Evolutionary conservation across 2,888 invertebrate species (phyloP), one percentile per base, ranked within the genome.

Genomic region (Heliothis peltigera): DNA sequence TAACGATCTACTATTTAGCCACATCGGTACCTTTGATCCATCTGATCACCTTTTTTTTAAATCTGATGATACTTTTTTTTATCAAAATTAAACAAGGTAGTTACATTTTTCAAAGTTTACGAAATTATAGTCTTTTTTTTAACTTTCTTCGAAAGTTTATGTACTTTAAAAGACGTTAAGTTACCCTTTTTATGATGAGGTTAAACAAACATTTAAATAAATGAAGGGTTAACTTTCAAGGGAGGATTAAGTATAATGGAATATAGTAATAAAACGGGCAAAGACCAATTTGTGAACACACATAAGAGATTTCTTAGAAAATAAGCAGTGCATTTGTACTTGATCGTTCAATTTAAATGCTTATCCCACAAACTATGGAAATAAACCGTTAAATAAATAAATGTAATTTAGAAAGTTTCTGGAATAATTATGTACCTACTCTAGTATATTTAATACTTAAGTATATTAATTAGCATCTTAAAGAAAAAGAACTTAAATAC

Each of bases 1-100:
- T 89, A 90, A 83, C 91, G 87, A 92, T 89, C 84, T 86, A 87
- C 86, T 85, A 84, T 87, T 89, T 85, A 84, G 73, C 67, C 75
- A 70, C 39, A 75, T 87, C 90, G 88, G 83, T 65, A 82, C 80
- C 86, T 89, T 77, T 81, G 75, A 77, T 64, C 66, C 42, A 44
- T 46, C 42, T 70, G 64, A 78, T 75, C 71, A 64, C 64, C 68
- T 53, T 66, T 67, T n/a, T 78, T 77, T 77, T 61, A 46, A 53
- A 66, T 42, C 48, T 78, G 75, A 79, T 81, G 69, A 77, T 71
- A 64, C 39, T 70, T 75, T 80, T 75, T 80, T 76, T 80, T 77
- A 70, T 59, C 1, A 8, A 70, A 48, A 71, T 47, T 67, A 67
- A 71, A 75, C 60, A 54, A 47, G 17, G 2, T 42, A 42, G 25